Conservation (phyloP, 2,113 vertebrate species). For the Opisthocomus hoazin region DNA sequence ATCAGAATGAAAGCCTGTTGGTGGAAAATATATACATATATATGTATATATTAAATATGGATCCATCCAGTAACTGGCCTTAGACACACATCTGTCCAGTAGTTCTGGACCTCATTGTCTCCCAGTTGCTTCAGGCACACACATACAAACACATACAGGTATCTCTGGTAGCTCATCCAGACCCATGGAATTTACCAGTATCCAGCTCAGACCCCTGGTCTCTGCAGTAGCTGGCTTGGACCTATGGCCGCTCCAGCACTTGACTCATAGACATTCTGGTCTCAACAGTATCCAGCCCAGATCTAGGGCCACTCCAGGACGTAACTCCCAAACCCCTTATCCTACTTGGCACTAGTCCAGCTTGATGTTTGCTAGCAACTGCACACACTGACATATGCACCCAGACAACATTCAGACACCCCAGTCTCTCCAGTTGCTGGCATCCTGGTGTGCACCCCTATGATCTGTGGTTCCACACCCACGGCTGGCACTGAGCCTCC, state of each 20-base stretch:
- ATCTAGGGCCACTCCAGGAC: accelerated
- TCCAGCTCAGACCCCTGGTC: not conserved
- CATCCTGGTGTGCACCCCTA: accelerated
- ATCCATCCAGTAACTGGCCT: not conserved
- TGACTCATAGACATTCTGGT: not conserved
- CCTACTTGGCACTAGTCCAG: not conserved
- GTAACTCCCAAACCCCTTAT: accelerated
- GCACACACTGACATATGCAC: not conserved
- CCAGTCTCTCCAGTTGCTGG: not conserved
- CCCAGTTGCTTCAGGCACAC: not conserved
- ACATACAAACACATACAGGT: not conserved
- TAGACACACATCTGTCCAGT: not conserved
- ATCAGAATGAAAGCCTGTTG: not conserved
- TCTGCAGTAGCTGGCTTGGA: not conserved
- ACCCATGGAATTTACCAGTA: not conserved
- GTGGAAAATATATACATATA: not conserved
- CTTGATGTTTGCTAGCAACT: not conserved
- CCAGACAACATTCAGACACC: not conserved
- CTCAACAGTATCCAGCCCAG: accelerated
- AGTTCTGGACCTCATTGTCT: not conserved
- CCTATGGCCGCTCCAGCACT: accelerated
- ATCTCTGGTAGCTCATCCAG: not conserved
- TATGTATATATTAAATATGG: not conserved
- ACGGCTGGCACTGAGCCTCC: not conserved
- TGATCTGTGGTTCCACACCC: not conserved